Conservation (phyloP, 2,113 vertebrate genomes). For the Limnothrissa miodon region DNA sequence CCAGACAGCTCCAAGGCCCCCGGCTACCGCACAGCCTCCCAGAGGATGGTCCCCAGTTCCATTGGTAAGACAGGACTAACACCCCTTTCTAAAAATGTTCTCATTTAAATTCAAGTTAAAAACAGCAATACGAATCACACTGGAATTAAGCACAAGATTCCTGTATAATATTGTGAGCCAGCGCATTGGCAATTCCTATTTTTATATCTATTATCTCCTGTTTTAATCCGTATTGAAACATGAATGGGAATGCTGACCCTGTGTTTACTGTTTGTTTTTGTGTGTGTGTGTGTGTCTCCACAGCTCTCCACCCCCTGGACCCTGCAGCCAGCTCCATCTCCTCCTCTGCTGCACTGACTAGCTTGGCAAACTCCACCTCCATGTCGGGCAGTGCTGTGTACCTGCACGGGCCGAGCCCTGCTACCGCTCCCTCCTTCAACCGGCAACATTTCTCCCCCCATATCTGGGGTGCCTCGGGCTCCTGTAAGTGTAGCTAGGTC, state of each 20-base stretch:
- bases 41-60: slow-evolving; percentile 85
- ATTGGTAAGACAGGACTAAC: slow-evolving; percentile 74
- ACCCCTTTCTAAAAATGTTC: background rate
- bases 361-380: slow-evolving; percentile 81
- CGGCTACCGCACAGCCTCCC: slow-evolving; percentile 88
- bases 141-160: background rate
- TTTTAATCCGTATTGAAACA: background rate
- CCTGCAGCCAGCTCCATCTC: slow-evolving; percentile 76
- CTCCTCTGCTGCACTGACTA: slow-evolving; percentile 81
- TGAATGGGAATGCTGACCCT: background rate
- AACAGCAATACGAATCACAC: background rate
- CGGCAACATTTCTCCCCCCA: slow-evolving; percentile 99
- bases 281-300: slow-evolving; percentile 18
- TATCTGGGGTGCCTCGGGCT: slow-evolving; percentile 95
- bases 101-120: too few relatives aligned
- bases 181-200: background rate
- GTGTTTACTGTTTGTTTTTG: too few relatives aligned
- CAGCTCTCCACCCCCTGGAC: slow-evolving; percentile 81
- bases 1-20: slow-evolving; percentile 94
- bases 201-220: background rate
- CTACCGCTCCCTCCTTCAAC: slow-evolving; percentile 93
- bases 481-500: slow-evolving; percentile 85
- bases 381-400: slow-evolving; percentile 93
- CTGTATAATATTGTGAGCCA: background rate
- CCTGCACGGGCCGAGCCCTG: slow-evolving; percentile 84